These are phyloP conservation scores for Hozukius guyotensis DNA, from an alignment of 2,797 vertebrate species.

Conservation along the genomic window DNA sequence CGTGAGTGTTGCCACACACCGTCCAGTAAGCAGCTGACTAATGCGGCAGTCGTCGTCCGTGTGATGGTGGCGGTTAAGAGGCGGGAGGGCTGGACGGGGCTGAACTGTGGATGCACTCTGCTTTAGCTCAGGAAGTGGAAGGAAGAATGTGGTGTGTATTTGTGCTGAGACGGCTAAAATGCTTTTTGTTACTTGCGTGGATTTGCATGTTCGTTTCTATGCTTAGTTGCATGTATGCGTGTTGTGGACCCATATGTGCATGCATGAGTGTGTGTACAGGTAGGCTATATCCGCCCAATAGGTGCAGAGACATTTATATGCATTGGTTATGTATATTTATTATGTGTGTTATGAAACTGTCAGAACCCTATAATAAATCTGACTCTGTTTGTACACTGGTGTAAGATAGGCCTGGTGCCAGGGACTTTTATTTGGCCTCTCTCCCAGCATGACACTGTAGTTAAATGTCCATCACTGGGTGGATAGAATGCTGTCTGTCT, in stretches of 20 bases:
- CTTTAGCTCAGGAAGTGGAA: slow-evolving; percentile 59
- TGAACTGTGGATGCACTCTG: slow-evolving; percentile 64
- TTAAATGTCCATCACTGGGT: neutral
- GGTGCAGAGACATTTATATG: neutral
- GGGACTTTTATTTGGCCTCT: neutral
- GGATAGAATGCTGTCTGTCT: neutral
- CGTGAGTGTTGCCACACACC: slow-evolving; percentile 30
- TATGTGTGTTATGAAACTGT: neutral
- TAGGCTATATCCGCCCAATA: neutral
- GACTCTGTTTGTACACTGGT: neutral
- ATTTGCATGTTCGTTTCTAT: slow-evolving; percentile 4
- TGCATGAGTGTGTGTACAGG: neutral
- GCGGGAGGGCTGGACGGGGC: neutral
- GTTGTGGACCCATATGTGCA: neutral
- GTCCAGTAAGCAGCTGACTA: slow-evolving; percentile 58
- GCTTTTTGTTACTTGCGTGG: slow-evolving; percentile 5
- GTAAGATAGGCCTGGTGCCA: neutral
- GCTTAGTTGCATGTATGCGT: neutral
- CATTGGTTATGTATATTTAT: neutral
- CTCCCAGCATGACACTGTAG: neutral
- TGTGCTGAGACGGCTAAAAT: slow-evolving; percentile 47
- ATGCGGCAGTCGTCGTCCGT: neutral
- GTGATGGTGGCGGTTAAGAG: slow-evolving; percentile 13
- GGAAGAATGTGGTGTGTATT: slow-evolving; percentile 51
- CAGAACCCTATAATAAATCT: neutral